Evolutionary conservation across 2,113 vertebrate genomes (phyloP), one percentile per base, ranked within the genome.

Genomic region (Abramis brama): DNA sequence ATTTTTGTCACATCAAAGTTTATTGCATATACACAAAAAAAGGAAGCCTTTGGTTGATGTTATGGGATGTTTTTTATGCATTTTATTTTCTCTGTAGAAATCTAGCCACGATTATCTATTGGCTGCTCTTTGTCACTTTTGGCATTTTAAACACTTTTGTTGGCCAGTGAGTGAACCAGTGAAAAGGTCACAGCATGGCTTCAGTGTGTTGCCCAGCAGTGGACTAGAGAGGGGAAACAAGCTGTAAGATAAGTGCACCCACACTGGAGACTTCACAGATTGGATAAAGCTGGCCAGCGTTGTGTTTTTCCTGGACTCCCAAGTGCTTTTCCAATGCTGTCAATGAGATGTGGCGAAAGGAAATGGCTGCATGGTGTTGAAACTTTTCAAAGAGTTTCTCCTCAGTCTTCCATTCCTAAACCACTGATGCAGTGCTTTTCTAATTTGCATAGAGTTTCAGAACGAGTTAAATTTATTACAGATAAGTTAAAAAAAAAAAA

Each of bases 381-480:
- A 62, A 70, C 52, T 86, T 84, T 84, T 87, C 60, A 50, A 84
- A 45, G 55, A 43, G 64, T 66, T 85, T 76, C 15, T 30, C 11
- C 78, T 66, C 6, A 43, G 62, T 55, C 77, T 70, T 73, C 45
- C 5, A 74, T 62, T 43, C 66, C 79, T 73, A 36, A 82, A 59
- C n/a, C 76, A 30, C 73, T 47, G 17, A 50, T 47, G 17, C 55
- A 47, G 39, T 33, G 39, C 10, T 84, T 17, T 75, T 23, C 3
- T 66, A 71, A 84, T 39, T 79, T 86, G 74, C 50, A 55, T 71
- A 76, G 85, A 74, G 84, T 74, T 33, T 83, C 74, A 79, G 70
- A 83, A 87, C 87, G 87, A 75, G 85, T 91, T 77, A 78, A 79
- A 55, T 77, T 85, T 86, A 89, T 92, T 88, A 33, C 3, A 62